A percentile compares a stretch with the other conserved stretches of the same genome.
Conservation (phyloP, 2,113 vertebrate species). For the Rhinichthys klamathensis region DNA sequence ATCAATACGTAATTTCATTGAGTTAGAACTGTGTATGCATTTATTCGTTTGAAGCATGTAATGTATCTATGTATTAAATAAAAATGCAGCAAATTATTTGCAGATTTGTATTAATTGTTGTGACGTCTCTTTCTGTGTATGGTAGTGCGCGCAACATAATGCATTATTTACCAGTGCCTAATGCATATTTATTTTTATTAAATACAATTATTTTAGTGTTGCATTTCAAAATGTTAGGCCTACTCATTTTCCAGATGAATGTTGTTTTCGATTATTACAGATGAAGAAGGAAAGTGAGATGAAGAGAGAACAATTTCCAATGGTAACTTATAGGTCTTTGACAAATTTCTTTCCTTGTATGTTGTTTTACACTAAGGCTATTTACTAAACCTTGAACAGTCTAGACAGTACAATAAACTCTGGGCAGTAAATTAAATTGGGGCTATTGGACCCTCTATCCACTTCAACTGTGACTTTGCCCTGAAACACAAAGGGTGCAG, state of each 20-base stretch:
- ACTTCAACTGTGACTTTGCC: conserved; percentile 84
- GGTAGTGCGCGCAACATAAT: neutral
- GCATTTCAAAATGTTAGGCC: neutral
- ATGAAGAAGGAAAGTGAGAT: neutral
- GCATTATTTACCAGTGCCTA: neutral
- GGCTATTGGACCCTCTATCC: conserved; percentile 93
- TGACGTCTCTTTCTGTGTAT: neutral
- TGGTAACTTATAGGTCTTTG: conserved; percentile 22
- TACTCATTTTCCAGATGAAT: neutral
- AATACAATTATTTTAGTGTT: neutral
- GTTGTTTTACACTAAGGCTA: conserved; percentile 84
- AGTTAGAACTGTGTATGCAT: conserved; percentile 66
- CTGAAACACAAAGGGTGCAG: conserved; percentile 78
- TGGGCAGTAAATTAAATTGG: conserved; percentile 98
- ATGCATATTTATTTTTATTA: neutral
- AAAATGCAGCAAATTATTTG: conserved; percentile 41
- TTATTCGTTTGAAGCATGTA: conserved; percentile 74
- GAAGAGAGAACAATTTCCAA: neutral
- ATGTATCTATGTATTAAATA: conserved; percentile 71
- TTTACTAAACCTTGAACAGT: conserved; percentile 99
- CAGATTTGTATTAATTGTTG: neutral
- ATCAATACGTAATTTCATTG: conserved; percentile 66
- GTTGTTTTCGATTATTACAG: neutral
- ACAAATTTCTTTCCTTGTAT: conserved; percentile 68
- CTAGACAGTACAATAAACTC: conserved; percentile 99